These are phyloP conservation scores for Percopsis omiscomaycus DNA, from an alignment of 2,797 vertebrate species.

Conservation along the genomic window DNA sequence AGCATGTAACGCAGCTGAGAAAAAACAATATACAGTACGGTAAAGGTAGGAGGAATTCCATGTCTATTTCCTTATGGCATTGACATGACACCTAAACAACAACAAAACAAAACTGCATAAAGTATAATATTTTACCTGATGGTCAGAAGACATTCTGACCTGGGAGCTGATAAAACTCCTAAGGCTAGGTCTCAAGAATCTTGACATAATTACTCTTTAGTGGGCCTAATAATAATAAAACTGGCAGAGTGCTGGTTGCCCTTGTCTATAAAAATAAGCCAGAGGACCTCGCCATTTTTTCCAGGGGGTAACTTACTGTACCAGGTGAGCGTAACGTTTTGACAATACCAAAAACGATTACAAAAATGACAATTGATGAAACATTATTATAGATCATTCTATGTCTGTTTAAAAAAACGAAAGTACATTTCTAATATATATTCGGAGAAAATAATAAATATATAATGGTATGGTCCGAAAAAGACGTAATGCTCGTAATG, in stretches of 20 bases:
- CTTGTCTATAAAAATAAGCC: slow-evolving; percentile 55
- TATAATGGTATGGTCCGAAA: too few species aligned
- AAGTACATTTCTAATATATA: too few species aligned
- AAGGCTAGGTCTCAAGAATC: slow-evolving; percentile 66
- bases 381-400: too few species aligned
- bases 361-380: too few species aligned
- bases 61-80: neutral
- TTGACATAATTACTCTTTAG: slow-evolving; percentile 59
- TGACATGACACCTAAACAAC: neutral
- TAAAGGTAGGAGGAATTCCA: neutral
- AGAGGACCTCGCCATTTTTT: slow-evolving; percentile 62
- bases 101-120: neutral
- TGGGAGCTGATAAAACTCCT: slow-evolving; percentile 67
- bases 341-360: too few species aligned
- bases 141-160: slow-evolving; percentile 72
- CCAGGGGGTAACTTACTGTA: too few species aligned
- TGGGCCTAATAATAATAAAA: slow-evolving; percentile 8
- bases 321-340: too few species aligned
- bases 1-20: too few species aligned
- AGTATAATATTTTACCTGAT: slow-evolving; percentile 57
- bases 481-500: too few species aligned
- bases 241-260: slow-evolving; percentile 26
- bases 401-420: too few species aligned
- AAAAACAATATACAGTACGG: too few species aligned
- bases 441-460: too few species aligned